Base-by-base conservation (phyloP, 1,140 invertebrate species). In the Lanistes nyassanus region DNA sequence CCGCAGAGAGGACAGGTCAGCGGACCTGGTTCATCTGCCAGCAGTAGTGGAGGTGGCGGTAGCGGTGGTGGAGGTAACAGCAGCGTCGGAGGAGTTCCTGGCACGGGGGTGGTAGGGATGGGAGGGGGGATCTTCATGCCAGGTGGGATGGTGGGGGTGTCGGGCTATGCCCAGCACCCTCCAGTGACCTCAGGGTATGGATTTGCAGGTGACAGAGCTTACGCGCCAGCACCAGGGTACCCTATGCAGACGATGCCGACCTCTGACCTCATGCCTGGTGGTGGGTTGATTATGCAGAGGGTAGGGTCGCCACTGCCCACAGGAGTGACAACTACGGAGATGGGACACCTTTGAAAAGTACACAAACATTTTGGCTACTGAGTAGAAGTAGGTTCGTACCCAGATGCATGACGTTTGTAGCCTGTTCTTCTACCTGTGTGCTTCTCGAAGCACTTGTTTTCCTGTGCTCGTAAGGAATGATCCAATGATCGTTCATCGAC, bases 181-280 rank as follows among this genome's bases (percentile, higher is more conserved):
- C 19, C 26, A 70, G 51, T 55, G 68, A 37, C 26, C 2, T 5
- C 21, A n/a, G 70, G 34, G 2, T n/a, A 26, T 31, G 19, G 68
- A 55, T 34, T 13, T 11, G 67, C 13, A n/a, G 37, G 29, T 19
- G 65, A n/a, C 9, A 23, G 5, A 19, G 34, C 36, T 36, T 19
- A 23, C 11, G 36, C 9, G 11, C n/a, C n/a, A 26, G 56, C 13
- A 26, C 42, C 21, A 34, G 23, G 55, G 6, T 55, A 51, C 29
- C 47, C 53, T 31, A 70, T 70, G 68, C 68, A 70, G 51, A 26
- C 51, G 31, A 70, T 55, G n/a, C n/a, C n/a, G 3, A 55, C 68
- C 21, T 37, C 56, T 37, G 70, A 72, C 55, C 60, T 42, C 19
- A 56, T 56, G 34, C 53, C 51, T 36, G 68, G 68, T 37, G 68